These are phyloP conservation scores for Ectemnius cavifrons DNA, from an alignment of 2,888 invertebrate genomes.

Conservation along the genomic window DNA sequence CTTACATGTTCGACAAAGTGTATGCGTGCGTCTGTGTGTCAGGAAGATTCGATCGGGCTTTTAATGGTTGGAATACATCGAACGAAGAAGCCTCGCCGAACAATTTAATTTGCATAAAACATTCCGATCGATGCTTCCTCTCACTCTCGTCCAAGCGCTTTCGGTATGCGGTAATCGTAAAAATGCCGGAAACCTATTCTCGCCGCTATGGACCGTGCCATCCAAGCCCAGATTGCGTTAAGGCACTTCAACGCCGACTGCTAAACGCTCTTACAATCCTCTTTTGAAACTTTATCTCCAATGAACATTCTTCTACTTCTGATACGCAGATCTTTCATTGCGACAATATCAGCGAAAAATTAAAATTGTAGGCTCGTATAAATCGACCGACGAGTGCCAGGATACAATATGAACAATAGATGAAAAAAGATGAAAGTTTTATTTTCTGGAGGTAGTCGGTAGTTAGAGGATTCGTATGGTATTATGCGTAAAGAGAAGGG, in stretches of 20 bases:
- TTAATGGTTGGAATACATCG: conserved; percentile 48
- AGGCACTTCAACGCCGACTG: conserved; percentile 25
- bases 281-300: conserved; percentile 18
- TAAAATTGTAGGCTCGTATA: no score
- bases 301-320: no score
- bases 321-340: no score
- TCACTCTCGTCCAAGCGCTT: conserved; percentile 18
- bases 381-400: no score
- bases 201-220: conserved; percentile 30
- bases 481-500: no score
- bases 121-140: conserved; percentile 45
- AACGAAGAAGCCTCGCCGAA: conserved; percentile 38
- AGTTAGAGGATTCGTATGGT: no score
- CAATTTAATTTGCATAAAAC: conserved; percentile 62
- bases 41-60: conserved; percentile 52
- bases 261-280: conserved; percentile 7
- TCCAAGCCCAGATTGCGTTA: conserved; percentile 35
- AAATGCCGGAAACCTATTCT: conserved; percentile 43
- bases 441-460: conserved; percentile 1
- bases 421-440: neutral
- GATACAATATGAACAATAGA: no score
- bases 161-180: conserved; percentile 35
- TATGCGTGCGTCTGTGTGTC: conserved; percentile 8
- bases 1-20: neutral
- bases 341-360: no score